Percentiles rank a stretch among this genome's conserved stretches.
Evolutionary conservation across 2,888 invertebrate genomes (phyloP).

Genomic region (Dastarcus helophoroides): DNA sequence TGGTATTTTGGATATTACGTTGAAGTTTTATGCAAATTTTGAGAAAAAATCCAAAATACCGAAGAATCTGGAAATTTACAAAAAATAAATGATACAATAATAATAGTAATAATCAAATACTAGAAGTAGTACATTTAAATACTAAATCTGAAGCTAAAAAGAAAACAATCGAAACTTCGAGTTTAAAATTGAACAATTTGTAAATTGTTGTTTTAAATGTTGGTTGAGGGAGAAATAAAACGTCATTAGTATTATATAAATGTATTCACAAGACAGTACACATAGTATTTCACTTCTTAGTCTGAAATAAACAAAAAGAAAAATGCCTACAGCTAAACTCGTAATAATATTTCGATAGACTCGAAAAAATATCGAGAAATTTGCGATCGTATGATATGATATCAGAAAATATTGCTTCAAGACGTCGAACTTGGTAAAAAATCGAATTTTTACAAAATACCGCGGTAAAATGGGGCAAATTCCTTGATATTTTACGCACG

Average conservation of each 20-base stretch:
- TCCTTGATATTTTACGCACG: slow-evolving; percentile 12
- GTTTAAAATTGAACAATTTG: too few species aligned
- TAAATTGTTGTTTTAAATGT: too few species aligned
- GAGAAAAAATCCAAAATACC: too few species aligned
- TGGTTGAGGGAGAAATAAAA: neutral
- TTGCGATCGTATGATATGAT: slow-evolving; percentile 30
- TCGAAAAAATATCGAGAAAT: too few species aligned
- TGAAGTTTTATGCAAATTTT: too few species aligned
- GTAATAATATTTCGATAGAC: slow-evolving; percentile 27
- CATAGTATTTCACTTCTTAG: slow-evolving; percentile 33
- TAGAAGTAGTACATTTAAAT: too few species aligned
- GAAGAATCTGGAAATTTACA: too few species aligned
- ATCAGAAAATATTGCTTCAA: slow-evolving; percentile 13
- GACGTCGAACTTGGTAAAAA: slow-evolving; percentile 18
- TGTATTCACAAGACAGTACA: slow-evolving; percentile 38
- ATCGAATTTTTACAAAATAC: slow-evolving; percentile 16
- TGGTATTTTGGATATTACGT: too few species aligned
- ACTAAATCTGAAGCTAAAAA: too few species aligned
- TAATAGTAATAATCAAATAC: too few species aligned
- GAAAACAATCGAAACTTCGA: too few species aligned
- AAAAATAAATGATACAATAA: too few species aligned
- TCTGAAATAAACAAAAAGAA: slow-evolving; percentile 35
- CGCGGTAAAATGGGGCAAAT: slow-evolving; percentile 16
- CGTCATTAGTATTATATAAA: slow-evolving; percentile 9
- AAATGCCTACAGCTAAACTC: slow-evolving; percentile 28